Evolutionary conservation across 2,113 vertebrate genomes (phyloP).

Genomic region (Turdus rufiventris): DNA sequence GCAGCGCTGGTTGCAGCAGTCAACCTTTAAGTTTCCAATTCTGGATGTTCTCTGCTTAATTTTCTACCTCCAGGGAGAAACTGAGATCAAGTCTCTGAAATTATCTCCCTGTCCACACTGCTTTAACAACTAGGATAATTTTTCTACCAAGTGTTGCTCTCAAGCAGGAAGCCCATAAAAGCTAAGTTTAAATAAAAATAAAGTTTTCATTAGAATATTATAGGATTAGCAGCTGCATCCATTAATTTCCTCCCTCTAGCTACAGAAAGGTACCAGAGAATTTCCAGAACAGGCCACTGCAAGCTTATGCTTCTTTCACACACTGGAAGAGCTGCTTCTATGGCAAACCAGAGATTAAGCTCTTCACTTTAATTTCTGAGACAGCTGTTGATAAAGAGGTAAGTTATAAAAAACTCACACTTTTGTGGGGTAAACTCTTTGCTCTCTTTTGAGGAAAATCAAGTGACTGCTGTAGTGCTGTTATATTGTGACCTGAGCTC

Average conservation of each 20-base stretch:
- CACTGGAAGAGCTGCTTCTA: not conserved
- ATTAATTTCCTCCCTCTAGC: slow-evolving; percentile 9
- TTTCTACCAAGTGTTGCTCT: not conserved
- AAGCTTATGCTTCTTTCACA: not conserved
- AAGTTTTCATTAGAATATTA: not conserved
- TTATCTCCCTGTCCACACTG: not conserved
- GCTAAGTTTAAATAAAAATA: not conserved
- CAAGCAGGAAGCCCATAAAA: not conserved
- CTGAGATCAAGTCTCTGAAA: not conserved
- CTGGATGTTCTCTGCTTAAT: not conserved
- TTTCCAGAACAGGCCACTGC: slow-evolving; percentile 18
- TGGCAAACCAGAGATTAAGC: not conserved
- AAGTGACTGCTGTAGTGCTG: not conserved
- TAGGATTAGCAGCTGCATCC: not conserved
- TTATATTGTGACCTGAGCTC: not conserved
- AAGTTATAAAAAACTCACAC: not conserved
- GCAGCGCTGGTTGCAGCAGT: not conserved
- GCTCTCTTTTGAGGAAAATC: not conserved
- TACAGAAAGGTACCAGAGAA: not conserved
- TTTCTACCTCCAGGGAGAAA: not conserved
- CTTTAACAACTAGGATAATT: not conserved
- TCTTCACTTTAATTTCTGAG: not conserved
- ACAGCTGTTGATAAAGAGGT: not conserved
- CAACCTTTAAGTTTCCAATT: not conserved
- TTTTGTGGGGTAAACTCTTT: not conserved